Evolutionary conservation across 1,140 invertebrate species (phyloP).

Genomic region (Aphaenogaster ashmeadi): DNA sequence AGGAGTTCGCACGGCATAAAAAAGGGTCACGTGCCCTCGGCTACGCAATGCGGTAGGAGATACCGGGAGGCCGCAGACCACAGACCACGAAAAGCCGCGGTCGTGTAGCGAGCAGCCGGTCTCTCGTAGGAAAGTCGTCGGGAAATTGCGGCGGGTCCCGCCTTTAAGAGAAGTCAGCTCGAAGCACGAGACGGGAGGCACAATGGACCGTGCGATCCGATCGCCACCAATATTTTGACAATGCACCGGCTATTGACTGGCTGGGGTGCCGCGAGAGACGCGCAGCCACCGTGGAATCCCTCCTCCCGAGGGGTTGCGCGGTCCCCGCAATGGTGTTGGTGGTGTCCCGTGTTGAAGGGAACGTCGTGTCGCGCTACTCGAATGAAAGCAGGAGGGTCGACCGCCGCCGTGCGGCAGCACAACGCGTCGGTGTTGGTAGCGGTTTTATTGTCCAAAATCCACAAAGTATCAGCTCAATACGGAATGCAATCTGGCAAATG

Average conservation of each 20-base stretch:
- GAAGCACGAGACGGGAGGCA: constrained; percentile 75
- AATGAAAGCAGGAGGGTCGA: constrained; percentile 73
- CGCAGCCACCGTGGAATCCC: constrained; percentile 68
- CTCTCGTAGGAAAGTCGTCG: constrained; percentile 61
- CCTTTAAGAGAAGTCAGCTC: constrained; percentile 81
- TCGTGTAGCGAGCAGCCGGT: constrained; percentile 44
- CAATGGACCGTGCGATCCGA: constrained; percentile 80
- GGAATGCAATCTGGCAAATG: constrained; percentile 82
- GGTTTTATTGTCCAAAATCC: constrained; percentile 82
- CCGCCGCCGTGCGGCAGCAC: constrained; percentile 59
- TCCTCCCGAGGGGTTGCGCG: constrained; percentile 57
- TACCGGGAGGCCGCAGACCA: constrained; percentile 32
- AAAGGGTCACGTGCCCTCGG: constrained; percentile 25
- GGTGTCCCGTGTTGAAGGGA: constrained; percentile 68
- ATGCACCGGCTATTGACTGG: constrained; percentile 82
- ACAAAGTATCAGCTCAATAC: constrained; percentile 81
- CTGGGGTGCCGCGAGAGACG: constrained; percentile 44
- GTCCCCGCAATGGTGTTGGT: constrained; percentile 21
- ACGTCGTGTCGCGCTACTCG: constrained; percentile 58
- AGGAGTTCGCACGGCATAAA: not conserved
- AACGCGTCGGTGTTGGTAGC: constrained; percentile 45
- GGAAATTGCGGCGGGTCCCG: constrained; percentile 60
- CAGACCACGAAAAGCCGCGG: constrained; percentile 9
- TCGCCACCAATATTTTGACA: constrained; percentile 87
- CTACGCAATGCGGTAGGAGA: constrained; percentile 53